phyloP scores from a whole-genome alignment of 2,797 vertebrate species.

The Protonibea diacanthus region DNA sequence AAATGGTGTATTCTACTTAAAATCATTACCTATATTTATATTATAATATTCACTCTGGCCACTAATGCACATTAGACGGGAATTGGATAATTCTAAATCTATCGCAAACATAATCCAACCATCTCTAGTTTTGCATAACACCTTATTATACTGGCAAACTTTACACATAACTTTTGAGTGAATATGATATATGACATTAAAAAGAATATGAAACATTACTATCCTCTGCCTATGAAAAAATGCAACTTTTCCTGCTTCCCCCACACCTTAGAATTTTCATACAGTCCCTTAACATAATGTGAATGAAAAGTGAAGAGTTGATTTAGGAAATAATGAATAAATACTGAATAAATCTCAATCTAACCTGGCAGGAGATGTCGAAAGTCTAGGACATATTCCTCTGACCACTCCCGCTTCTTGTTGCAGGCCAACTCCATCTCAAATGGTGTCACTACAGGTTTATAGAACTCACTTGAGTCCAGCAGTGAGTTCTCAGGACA shows the following conservation, averaged over 20 bases:
- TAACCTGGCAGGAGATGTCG: conserved; percentile 92
- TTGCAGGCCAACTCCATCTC: conserved; percentile 98
- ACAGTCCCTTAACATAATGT: not conserved
- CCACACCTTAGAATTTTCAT: not conserved
- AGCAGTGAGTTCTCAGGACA: conserved; percentile 93
- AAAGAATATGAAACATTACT: not conserved
- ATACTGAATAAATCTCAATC: conserved; percentile 3
- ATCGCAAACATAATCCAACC: not conserved
- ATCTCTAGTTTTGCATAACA: not conserved
- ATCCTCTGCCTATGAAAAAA: not conserved
- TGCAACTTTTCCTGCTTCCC: not conserved
- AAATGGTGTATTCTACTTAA: not conserved
- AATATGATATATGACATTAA: too few species aligned
- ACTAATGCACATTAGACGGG: too few species aligned
- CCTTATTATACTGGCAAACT: not conserved
- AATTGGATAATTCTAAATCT: not conserved
- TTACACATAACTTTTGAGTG: not conserved
- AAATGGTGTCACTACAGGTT: conserved; percentile 91
- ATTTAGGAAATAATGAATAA: not conserved
- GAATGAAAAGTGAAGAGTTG: not conserved
- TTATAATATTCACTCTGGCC: not conserved
- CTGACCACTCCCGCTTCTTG: conserved; percentile 89
- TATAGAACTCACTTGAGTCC: conserved; percentile 89
- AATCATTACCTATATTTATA: not conserved
- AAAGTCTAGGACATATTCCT: conserved; percentile 93